Percentiles rank a stretch among this genome's conserved stretches.
phyloP scores from a whole-genome alignment of 2,888 invertebrate species.

The Drosophila tripunctata region DNA sequence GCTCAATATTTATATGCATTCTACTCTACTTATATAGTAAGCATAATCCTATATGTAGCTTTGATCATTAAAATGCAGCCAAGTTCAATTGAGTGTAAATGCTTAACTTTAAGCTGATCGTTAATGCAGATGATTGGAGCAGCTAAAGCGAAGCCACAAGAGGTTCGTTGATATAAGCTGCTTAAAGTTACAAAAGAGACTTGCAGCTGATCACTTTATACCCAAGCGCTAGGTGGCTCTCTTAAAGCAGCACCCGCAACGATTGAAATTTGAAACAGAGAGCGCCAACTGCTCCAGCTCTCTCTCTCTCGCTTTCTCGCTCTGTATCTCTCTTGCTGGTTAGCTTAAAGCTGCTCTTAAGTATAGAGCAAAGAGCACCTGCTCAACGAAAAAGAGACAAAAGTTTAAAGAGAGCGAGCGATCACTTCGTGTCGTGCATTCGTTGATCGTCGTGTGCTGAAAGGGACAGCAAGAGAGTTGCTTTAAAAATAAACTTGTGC shows the following conservation, averaged over 20 bases:
- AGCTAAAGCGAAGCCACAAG: constrained; percentile 6
- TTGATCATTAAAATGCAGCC: background rate
- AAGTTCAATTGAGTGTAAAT: constrained; percentile 21
- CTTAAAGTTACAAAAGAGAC: constrained; percentile 10
- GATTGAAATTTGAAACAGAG: constrained; percentile 45
- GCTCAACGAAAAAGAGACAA: constrained; percentile 36
- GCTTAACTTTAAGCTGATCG: constrained; percentile 8
- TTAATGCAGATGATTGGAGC: constrained; percentile 6
- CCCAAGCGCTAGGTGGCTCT: constrained; percentile 1
- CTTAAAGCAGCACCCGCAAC: constrained; percentile 37
- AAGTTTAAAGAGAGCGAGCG: constrained; percentile 6
- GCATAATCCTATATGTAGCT: background rate
- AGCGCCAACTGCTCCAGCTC: constrained; percentile 35
- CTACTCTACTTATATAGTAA: no score
- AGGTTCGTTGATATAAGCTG: constrained; percentile 19
- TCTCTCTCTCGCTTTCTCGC: no score
- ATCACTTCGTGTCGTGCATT: constrained; percentile 30
- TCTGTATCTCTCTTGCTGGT: no score
- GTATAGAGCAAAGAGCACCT: constrained; percentile 62
- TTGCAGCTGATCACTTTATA: background rate
- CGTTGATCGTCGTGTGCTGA: constrained; percentile 20
- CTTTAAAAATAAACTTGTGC: constrained; percentile 70
- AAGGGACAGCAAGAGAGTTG: constrained; percentile 44
- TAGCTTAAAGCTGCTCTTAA: constrained; percentile 59
- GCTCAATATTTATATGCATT: no score